Conservation (phyloP, 2,113 vertebrate species). For the Alligator sinensis region DNA sequence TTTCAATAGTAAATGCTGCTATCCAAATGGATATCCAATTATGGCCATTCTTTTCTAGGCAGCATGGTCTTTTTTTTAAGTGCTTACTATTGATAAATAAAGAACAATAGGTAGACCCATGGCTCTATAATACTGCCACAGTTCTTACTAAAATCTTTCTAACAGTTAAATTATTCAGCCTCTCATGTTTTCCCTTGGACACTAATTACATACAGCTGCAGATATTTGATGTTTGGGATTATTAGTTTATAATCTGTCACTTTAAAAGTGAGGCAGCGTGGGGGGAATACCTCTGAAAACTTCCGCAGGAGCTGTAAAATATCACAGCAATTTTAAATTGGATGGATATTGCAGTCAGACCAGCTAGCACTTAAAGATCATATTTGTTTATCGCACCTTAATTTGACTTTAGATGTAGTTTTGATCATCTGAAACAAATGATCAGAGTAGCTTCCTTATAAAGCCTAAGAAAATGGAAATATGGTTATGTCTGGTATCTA, state of each 20-base stretch:
- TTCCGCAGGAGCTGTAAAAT: not conserved
- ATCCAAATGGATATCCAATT: not conserved
- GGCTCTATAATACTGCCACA: not conserved
- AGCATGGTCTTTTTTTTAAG: not conserved
- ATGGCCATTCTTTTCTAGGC: not conserved
- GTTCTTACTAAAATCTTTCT: not conserved
- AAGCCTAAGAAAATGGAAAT: not conserved
- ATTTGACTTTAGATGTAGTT: not conserved
- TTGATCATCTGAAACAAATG: not conserved
- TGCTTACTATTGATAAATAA: not conserved
- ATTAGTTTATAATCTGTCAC: not conserved
- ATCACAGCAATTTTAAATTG: not conserved
- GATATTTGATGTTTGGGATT: not conserved
- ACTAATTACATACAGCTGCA: not conserved
- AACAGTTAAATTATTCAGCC: not conserved
- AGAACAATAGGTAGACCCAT: not conserved
- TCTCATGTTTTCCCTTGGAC: not conserved
- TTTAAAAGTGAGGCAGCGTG: not conserved
- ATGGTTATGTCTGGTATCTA: not conserved
- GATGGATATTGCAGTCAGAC: not conserved
- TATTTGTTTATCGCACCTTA: not conserved
- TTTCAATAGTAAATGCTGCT: not conserved
- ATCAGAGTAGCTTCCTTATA: not conserved
- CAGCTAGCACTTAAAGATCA: not conserved
- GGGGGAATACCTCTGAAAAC: not conserved